Conservation (phyloP, 2,797 vertebrate genomes). For the Neosalanx taihuensis region DNA sequence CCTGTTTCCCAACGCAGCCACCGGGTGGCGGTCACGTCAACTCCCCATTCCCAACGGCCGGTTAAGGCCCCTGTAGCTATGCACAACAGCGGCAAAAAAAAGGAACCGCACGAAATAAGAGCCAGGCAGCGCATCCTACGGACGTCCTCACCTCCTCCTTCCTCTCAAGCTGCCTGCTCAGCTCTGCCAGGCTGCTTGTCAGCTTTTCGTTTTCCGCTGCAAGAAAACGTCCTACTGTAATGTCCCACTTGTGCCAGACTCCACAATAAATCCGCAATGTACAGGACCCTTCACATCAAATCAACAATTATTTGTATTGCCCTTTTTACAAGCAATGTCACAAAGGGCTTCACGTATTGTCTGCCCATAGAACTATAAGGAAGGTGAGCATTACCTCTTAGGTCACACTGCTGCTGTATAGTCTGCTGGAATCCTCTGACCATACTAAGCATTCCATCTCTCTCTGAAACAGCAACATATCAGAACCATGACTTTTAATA, state of each 20-base stretch:
- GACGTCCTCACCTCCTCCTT: conserved; percentile 52
- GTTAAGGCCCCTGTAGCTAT: neutral
- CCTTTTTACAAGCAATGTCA: too few species aligned
- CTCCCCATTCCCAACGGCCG: too few species aligned
- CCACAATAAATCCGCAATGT: neutral
- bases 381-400: conserved; percentile 77
- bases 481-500: too few species aligned
- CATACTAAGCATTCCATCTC: conserved; percentile 70
- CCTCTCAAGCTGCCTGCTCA: conserved; percentile 53
- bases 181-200: conserved; percentile 17
- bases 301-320: neutral
- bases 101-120: too few species aligned
- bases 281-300: neutral
- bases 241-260: neutral
- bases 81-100: neutral
- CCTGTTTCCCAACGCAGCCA: conserved; percentile 46
- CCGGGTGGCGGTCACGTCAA: conserved; percentile 6
- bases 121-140: too few species aligned
- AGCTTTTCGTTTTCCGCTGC: neutral
- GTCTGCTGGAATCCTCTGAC: conserved; percentile 81
- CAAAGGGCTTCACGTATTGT: too few species aligned
- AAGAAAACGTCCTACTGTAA: neutral
- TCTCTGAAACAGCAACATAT: conserved; percentile 69
- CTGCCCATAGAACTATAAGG: neutral
- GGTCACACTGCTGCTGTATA: conserved; percentile 80